Base-by-base conservation (phyloP, 2,113 vertebrate species). In the Pandion haliaetus region DNA sequence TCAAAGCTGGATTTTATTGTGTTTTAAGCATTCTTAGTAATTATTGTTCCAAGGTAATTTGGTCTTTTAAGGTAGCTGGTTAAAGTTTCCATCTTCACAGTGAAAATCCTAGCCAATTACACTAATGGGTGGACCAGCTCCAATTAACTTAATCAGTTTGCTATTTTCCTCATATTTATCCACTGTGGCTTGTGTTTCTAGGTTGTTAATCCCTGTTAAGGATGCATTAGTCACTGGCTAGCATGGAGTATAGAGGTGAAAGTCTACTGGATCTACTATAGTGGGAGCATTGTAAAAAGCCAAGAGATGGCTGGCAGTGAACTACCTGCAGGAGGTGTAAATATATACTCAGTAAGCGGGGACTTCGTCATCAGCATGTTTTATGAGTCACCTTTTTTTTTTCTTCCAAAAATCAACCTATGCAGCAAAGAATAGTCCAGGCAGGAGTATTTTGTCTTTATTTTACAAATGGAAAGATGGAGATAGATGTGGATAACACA, bases 1-100 rank as follows among this genome's bases (percentile, higher is more conserved):
- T 93, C 93, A 97, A 96, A 97, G 63, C 8, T 61, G 54, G 55
- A 87, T 93, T 91, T 95, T 66, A 70, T 70, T 93, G 57, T 66
- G 47, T 84, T 97, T 96, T 82, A 93, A 86, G 36, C 73, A 52
- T 94, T 85, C 70, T 65, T 66, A 57, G 31, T 62, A 95, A 96
- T 94, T 94, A 87, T 83, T 94, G 85, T 94, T 71, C 86, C n/a
- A 58, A 89, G 31, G 40, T 76, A 94, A 88, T 93, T 85, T 93
- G 14, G 21, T 67, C 29, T 94, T 96, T 84, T 84, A 94, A 88
- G 73, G 49, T 80, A 23, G 10, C 12, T 89, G 66, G 76, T 90
- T 88, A 83, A 97, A 73, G 58, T 81, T 93, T 73, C 65, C 10
- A 1, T 77, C 86, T 93, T 96, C 80, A 86, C 72, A 95, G 71